Conservation (phyloP, 2,113 vertebrate genomes). For the Hassar affinis region DNA sequence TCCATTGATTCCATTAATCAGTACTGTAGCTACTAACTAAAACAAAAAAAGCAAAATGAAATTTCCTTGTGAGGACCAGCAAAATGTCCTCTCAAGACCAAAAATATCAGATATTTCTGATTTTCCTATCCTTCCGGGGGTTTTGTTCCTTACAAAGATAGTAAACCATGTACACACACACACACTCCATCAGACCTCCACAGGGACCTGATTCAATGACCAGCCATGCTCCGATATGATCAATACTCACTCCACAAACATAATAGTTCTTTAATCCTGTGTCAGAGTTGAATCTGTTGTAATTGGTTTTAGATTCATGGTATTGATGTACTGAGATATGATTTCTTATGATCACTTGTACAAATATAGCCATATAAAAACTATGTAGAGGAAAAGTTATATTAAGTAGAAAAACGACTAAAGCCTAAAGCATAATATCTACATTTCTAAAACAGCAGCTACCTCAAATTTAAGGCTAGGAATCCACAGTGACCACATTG, state of each 20-base stretch:
- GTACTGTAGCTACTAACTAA: no score
- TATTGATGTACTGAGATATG: constrained; percentile 5
- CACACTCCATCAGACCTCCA: constrained; percentile 30
- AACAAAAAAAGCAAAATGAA: no score
- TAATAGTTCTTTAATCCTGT: constrained; percentile 19
- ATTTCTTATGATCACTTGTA: background rate
- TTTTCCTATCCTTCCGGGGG: no score
- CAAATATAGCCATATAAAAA: constrained; percentile 19
- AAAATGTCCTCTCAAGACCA: no score
- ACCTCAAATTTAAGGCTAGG: background rate
- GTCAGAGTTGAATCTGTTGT: constrained; percentile 21
- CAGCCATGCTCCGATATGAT: constrained; percentile 18
- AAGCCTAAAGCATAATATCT: background rate
- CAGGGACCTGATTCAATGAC: constrained; percentile 33
- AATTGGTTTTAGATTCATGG: constrained; percentile 46
- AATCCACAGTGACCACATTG: background rate
- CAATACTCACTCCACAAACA: constrained; percentile 42
- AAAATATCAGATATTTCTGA: no score
- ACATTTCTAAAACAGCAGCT: background rate
- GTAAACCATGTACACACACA: background rate
- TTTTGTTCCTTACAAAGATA: no score
- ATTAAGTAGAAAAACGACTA: background rate
- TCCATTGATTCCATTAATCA: no score
- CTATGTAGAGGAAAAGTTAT: background rate
- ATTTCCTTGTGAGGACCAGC: no score